phyloP scores from a whole-genome alignment of 2,888 invertebrate genomes.

The Sympetrum striolatum region DNA sequence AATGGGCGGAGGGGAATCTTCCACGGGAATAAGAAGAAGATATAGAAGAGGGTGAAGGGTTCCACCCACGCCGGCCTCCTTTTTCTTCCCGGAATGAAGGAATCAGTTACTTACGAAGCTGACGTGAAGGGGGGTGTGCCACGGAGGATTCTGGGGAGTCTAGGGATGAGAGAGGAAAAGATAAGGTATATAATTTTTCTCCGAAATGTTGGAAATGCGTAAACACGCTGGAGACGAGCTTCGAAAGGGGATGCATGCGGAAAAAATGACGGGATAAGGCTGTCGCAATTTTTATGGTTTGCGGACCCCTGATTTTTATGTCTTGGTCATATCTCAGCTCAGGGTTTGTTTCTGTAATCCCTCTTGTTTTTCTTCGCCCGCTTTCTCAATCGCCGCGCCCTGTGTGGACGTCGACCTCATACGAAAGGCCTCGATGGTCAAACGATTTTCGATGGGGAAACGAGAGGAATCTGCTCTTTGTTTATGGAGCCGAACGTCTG shows the following conservation, averaged over 20 bases:
- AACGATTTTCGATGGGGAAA: not conserved
- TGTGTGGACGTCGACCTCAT: not conserved
- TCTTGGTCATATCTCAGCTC: not conserved
- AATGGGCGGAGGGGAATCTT: not conserved
- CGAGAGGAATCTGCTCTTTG: not conserved
- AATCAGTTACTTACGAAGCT: not conserved
- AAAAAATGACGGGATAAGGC: not conserved
- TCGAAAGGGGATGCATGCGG: not conserved
- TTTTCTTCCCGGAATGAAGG: not conserved
- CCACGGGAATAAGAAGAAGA: not conserved
- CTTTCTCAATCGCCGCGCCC: not conserved
- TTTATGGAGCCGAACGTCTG: not conserved
- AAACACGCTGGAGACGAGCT: not conserved
- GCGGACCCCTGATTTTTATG: not conserved
- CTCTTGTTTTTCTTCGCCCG: not conserved
- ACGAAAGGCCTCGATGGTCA: not conserved
- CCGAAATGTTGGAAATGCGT: not conserved
- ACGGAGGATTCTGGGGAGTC: not conserved
- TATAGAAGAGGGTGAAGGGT: not conserved
- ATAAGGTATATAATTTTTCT: not conserved
- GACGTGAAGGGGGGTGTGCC: not conserved
- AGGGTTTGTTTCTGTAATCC: not conserved
- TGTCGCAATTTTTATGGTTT: not conserved
- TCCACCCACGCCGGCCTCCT: not conserved
- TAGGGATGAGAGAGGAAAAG: not conserved